Evolutionary conservation across 2,797 vertebrate species (phyloP).

Genomic region (Rhyacichthys aspro): DNA sequence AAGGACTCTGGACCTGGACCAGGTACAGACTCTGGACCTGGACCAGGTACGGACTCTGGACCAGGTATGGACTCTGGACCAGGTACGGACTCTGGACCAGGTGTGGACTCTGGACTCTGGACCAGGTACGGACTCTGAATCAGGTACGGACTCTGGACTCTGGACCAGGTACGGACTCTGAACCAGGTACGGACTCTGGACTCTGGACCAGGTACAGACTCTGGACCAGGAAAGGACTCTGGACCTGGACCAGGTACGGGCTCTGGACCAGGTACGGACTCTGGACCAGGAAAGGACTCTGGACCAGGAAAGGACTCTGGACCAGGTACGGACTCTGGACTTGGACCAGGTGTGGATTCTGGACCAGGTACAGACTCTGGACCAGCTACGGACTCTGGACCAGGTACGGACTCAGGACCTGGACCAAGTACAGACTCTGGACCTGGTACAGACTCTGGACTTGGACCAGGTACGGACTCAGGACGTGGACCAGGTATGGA

Average conservation of each 20-base stretch:
- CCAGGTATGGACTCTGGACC: constrained; percentile 95
- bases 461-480: too few relatives aligned
- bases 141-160: too few relatives aligned
- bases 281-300: constrained; percentile 47
- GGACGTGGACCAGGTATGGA: not conserved
- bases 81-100: constrained; percentile 74
- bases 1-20: not conserved
- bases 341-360: too few relatives aligned
- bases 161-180: not conserved
- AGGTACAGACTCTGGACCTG: not conserved
- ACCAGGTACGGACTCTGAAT: too few relatives aligned
- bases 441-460: not conserved
- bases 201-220: constrained; percentile 87
- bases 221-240: not conserved
- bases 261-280: too few relatives aligned
- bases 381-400: not conserved
- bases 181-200: constrained; percentile 79
- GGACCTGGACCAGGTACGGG: not conserved
- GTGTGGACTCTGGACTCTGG: not conserved
- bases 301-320: constrained; percentile 83
- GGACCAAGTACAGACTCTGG: constrained; percentile 83
- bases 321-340: not conserved
- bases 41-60: too few relatives aligned
- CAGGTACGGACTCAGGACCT: constrained; percentile 82
- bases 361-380: too few relatives aligned